Percentiles rank a stretch among this genome's conserved stretches.
These are phyloP conservation scores for Lasioglossum figueresi DNA, from an alignment of 2,888 invertebrate species.

Conservation along the genomic window DNA sequence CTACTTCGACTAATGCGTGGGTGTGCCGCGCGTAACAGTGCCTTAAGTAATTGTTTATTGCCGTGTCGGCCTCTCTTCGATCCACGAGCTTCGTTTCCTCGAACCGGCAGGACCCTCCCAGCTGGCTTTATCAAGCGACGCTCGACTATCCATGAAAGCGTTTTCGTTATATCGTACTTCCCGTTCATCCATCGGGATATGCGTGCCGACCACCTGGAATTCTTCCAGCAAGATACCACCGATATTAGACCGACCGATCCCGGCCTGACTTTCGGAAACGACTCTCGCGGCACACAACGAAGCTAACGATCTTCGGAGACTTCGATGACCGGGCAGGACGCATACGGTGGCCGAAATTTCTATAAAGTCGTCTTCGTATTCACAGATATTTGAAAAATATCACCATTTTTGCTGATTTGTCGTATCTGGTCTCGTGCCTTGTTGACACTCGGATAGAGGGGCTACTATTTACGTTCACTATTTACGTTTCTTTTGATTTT, in stretches of 20 bases:
- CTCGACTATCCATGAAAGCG: conserved; percentile 48
- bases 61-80: conserved; percentile 72
- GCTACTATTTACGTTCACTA: no score
- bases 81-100: conserved; percentile 68
- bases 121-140: conserved; percentile 49
- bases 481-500: no score
- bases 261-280: background rate
- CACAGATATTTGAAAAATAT: no score
- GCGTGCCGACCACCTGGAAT: conserved; percentile 46
- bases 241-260: conserved; percentile 38
- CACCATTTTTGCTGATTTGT: no score
- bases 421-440: no score
- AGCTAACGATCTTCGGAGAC: background rate
- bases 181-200: conserved; percentile 55
- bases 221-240: conserved; percentile 40
- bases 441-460: no score
- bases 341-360: no score
- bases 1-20: conserved; percentile 83
- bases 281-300: background rate
- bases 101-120: conserved; percentile 66
- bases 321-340: background rate
- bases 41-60: conserved; percentile 83
- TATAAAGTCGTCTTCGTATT: no score
- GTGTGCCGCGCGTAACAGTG: conserved; percentile 81
- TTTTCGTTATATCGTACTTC: conserved; percentile 42